Evolutionary conservation across 2,888 invertebrate species (phyloP).

Genomic region (Nephrotoma appendiculata): DNA sequence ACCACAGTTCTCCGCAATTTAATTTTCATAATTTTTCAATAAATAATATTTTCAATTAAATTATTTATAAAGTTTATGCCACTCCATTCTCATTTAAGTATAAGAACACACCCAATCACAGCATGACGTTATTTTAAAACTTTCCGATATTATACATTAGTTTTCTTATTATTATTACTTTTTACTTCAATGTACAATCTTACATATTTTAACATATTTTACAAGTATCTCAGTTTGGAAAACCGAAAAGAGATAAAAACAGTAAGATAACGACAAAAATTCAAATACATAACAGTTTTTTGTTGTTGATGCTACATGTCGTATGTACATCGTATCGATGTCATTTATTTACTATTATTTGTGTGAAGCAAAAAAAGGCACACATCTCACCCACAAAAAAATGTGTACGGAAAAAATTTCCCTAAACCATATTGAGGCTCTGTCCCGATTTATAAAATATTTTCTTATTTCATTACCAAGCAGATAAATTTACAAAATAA

Average conservation of each 20-base stretch:
- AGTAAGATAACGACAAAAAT: not conserved
- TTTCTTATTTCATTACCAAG: not conserved
- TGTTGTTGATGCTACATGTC: not conserved
- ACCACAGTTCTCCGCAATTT: not conserved
- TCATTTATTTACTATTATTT: not conserved
- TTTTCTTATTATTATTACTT: not conserved
- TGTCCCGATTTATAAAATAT: not conserved
- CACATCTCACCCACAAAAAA: not conserved
- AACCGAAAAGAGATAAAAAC: not conserved
- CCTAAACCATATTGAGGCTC: not conserved
- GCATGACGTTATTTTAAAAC: not conserved
- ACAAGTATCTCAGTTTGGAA: not conserved
- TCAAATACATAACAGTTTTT: not conserved
- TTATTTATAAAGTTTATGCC: not conserved
- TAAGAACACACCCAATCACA: not conserved
- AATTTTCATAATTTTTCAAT: not conserved
- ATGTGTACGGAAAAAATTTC: not conserved
- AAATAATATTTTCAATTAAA: not conserved
- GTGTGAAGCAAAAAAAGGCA: not conserved
- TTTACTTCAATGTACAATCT: not conserved
- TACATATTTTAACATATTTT: not conserved
- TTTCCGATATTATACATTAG: not conserved
- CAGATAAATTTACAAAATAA: not conserved
- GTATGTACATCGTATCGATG: not conserved
- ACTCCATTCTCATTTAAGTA: not conserved